Evolutionary conservation across 2,797 vertebrate genomes (phyloP).

Genomic region (Staurois parvus): DNA sequence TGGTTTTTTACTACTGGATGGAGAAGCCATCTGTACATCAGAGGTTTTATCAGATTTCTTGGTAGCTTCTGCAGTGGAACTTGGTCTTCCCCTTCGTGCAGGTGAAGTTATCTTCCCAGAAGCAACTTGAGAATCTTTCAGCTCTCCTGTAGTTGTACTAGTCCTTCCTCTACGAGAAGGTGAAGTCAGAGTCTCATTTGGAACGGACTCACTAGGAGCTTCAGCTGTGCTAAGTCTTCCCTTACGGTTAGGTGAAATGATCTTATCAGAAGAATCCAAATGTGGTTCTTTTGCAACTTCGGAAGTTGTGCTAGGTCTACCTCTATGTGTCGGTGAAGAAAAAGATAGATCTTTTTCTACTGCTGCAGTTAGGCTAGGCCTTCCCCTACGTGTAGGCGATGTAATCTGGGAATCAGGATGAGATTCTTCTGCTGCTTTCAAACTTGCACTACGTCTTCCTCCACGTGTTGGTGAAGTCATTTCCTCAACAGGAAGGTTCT

Average conservation of each 20-base stretch:
- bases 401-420: background rate
- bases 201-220: background rate
- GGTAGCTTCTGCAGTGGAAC: background rate
- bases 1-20: background rate
- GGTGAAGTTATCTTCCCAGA: background rate
- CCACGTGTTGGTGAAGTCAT: background rate
- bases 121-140: background rate
- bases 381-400: background rate
- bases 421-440: background rate
- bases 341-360: background rate
- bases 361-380: background rate
- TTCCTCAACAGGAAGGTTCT: background rate
- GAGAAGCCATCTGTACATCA: background rate
- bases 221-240: background rate
- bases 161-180: slow-evolving; percentile 1
- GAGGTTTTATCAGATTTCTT: background rate
- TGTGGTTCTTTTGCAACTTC: background rate
- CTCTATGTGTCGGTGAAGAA: background rate
- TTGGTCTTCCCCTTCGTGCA: background rate
- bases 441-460: background rate
- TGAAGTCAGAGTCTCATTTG: background rate
- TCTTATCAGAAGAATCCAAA: background rate
- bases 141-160: background rate
- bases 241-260: background rate
- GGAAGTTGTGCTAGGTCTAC: background rate